Conservation (phyloP, 2,888 invertebrate species). For the Charanyca ferruginea region DNA sequence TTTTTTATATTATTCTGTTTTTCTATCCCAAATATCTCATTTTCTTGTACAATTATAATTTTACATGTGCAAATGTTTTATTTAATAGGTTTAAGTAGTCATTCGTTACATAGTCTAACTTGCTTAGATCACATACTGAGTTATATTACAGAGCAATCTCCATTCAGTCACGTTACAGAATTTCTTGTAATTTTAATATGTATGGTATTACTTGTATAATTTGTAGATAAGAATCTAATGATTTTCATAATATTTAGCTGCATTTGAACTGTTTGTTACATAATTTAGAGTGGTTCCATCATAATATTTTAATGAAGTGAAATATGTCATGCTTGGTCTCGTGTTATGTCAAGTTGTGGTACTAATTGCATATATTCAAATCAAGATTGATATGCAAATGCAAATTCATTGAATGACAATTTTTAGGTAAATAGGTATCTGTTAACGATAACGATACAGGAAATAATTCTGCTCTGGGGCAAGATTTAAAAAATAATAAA, state of each 20-base stretch:
- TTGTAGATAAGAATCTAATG: neutral
- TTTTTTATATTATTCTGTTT: too few species aligned
- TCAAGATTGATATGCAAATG: neutral
- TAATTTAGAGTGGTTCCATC: slow-evolving; percentile 5
- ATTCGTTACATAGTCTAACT: too few species aligned
- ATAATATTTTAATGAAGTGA: slow-evolving; percentile 21
- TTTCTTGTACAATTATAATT: too few species aligned
- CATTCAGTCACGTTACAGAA: neutral
- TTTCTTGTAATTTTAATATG: slow-evolving; percentile 4
- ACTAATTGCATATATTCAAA: slow-evolving; percentile 15
- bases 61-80: too few species aligned
- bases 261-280: slow-evolving; percentile 10
- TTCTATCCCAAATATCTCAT: too few species aligned
- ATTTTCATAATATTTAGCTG: slow-evolving; percentile 23
- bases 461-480: too few species aligned
- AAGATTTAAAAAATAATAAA: too few species aligned
- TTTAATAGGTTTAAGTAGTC: too few species aligned
- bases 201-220: neutral
- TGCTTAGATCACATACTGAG: slow-evolving; percentile 8
- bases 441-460: too few species aligned
- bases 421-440: neutral
- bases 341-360: neutral
- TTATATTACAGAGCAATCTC: neutral
- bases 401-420: neutral
- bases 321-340: slow-evolving; percentile 25